Conservation (phyloP, 2,888 invertebrate species). For the Pherbina coryleti region DNA sequence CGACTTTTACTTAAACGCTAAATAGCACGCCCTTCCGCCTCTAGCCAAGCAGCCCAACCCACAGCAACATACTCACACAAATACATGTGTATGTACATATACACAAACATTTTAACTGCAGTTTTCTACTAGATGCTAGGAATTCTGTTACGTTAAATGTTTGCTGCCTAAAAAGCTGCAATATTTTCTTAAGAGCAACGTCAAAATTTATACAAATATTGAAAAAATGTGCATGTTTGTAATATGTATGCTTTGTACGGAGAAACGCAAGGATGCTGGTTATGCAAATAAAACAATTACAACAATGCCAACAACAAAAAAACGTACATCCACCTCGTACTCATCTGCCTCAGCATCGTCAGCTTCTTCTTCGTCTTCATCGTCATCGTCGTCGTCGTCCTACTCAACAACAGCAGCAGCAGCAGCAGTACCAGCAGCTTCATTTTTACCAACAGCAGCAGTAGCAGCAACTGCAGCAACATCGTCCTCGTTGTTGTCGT, state of each 20-base stretch:
- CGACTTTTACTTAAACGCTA: background rate
- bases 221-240: constrained; percentile 57
- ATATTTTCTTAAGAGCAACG: constrained; percentile 29
- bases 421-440: constrained; percentile 22
- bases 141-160: background rate
- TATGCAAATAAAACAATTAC: constrained; percentile 49
- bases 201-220: constrained; percentile 3
- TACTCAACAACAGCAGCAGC: constrained; percentile 31
- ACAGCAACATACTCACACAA: background rate
- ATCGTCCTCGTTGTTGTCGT: constrained; percentile 40
- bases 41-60: background rate
- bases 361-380: constrained; percentile 34
- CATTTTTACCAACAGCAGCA: constrained; percentile 22
- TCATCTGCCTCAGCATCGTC: constrained; percentile 50
- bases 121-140: background rate
- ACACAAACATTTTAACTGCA: background rate
- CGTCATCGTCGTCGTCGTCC: constrained; percentile 41
- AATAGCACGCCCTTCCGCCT: background rate
- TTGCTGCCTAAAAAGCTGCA: background rate
- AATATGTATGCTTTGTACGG: constrained; percentile 56
- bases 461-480: constrained; percentile 25
- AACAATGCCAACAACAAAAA: constrained; percentile 48
- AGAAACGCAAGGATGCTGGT: constrained; percentile 54
- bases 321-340: constrained; percentile 47
- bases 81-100: background rate